Base-by-base conservation (phyloP, 2,888 invertebrate species). In the Marronus borbonicus region DNA sequence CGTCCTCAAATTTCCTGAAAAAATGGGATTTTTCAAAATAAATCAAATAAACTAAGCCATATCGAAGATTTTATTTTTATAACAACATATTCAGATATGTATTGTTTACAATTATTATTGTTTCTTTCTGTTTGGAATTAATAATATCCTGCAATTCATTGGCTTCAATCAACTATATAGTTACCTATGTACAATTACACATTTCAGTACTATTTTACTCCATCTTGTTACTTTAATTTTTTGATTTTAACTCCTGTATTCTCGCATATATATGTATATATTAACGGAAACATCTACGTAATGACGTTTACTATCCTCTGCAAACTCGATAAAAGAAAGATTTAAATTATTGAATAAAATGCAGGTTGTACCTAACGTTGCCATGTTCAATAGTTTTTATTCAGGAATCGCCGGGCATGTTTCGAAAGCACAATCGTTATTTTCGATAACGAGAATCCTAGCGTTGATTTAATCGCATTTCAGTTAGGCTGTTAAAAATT, bases 1-100 rank as follows among this genome's bases (percentile, higher is more conserved):
- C 5, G 5, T 36, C 8, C 44, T 44, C 10, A 44, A 44, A 12
- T 44, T 2, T 12, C 44, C 12, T 44, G 8, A 44, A 44, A 44
- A 44, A 44, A 2, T 44, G 12, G 44, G 44, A 12, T 8, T 44
- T 44, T 44, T 12, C 44, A 44, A 44, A 44, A 44, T 44, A 44
- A 44, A 44, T 44, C 44, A 44, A 44, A 12, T 44, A 72, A 55
- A 1, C 39, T 58, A 58, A 58, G 72, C 58, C 72, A 72, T 72
- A 58, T 58, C 39, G 77, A 77, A 49, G 58, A 28, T 77, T 77
- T 77, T 77, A 77, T 77, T 77, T 60, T 72, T 77, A 77, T 77
- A 77, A 69, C 77, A 77, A 77, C 77, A 70, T 77, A 77, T 60
- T 77, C 49, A 62, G 77, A 77, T 77, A 77, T 77, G 77, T 77